phyloP scores from a whole-genome alignment of 2,113 vertebrate species.

The Rhombomys opimus region DNA sequence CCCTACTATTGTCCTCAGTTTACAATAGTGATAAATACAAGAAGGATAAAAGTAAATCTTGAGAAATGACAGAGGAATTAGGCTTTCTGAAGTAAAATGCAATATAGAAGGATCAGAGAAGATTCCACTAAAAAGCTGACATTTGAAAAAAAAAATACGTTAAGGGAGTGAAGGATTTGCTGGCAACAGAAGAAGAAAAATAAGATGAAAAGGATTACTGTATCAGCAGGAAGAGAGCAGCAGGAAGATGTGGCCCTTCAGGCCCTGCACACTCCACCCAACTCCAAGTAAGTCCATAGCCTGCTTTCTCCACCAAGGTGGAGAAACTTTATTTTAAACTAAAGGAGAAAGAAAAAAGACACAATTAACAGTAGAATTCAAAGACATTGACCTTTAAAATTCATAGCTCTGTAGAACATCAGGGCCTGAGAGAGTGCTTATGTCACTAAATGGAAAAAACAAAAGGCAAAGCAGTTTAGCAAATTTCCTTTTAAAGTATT shows the following conservation, averaged over 20 bases:
- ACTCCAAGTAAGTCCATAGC: neutral
- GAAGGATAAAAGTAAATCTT: neutral
- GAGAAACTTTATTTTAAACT: neutral
- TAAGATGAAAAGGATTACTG: neutral
- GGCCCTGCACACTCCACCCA: accelerated
- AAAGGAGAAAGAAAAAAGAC: neutral
- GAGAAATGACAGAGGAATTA: neutral
- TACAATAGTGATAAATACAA: neutral
- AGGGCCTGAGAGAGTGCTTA: constrained; percentile 30
- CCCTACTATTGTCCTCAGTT: neutral
- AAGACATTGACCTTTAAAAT: constrained; percentile 41
- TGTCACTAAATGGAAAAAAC: constrained; percentile 2
- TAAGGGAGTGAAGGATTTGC: neutral
- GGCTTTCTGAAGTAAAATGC: neutral
- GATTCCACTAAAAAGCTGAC: neutral
- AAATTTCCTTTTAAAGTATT: constrained; percentile 34
- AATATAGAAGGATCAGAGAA: neutral
- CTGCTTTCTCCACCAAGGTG: neutral
- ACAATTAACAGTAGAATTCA: neutral
- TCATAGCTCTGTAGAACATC: neutral
- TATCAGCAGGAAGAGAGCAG: neutral
- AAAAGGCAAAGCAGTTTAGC: neutral
- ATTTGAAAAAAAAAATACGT: constrained; percentile 8
- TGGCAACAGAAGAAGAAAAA: neutral
- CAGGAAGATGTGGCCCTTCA: neutral